phyloP scores from a whole-genome alignment of 53 echinoderm and acorn worm species.

The Patiria pectinifera region DNA sequence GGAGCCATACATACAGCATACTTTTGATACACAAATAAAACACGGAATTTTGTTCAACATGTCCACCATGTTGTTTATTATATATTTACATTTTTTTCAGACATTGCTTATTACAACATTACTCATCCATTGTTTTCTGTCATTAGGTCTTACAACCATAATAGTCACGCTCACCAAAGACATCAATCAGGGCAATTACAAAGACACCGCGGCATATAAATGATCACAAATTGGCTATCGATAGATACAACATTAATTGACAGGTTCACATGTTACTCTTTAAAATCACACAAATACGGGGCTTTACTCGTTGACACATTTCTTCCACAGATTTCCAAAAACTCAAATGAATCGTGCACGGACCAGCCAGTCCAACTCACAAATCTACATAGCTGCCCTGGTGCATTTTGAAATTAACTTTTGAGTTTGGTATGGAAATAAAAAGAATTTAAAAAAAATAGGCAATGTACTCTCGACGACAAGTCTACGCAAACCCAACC shows the following conservation, averaged over 20 bases:
- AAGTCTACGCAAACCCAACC: too few species aligned
- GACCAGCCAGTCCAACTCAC: too few species aligned
- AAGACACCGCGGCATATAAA: background rate
- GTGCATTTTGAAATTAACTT: too few species aligned
- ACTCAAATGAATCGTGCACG: too few species aligned
- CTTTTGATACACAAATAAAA: background rate
- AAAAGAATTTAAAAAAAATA: background rate
- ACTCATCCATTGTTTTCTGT: conserved; percentile 21
- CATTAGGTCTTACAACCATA: background rate
- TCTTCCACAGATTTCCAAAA: too few species aligned
- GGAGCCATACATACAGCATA: too few species aligned
- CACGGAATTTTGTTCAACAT: background rate
- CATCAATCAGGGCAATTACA: background rate
- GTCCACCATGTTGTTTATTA: conserved; percentile 29
- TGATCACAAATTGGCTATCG: background rate
- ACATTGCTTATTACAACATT: conserved; percentile 7
- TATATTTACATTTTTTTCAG: conserved; percentile 39
- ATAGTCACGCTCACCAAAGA: background rate
- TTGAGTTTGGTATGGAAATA: too few species aligned
- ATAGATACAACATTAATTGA: background rate
- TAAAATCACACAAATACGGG: background rate
- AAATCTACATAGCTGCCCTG: too few species aligned
- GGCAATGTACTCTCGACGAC: background rate
- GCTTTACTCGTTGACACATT: too few species aligned
- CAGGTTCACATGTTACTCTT: background rate